These are phyloP conservation scores for Tetranychus piercei DNA, from an alignment of 2,888 invertebrate genomes.

Conservation along the genomic window DNA sequence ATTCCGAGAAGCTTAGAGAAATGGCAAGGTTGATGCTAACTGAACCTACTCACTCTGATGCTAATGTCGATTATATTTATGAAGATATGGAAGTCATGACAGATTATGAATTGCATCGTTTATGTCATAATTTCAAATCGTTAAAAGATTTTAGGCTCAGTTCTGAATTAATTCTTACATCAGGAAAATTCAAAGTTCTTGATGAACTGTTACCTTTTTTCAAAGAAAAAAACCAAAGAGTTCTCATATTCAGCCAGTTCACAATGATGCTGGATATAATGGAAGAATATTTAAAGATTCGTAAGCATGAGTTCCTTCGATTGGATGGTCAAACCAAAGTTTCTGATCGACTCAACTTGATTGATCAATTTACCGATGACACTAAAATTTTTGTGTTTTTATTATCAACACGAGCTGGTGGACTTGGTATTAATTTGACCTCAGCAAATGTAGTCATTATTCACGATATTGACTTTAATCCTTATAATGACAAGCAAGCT, in stretches of 20 bases:
- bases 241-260: conserved; percentile 88
- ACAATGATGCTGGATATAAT: conserved; percentile 82
- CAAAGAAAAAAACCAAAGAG: conserved; percentile 43
- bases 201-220: conserved; percentile 56
- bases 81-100: conserved; percentile 73
- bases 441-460: conserved; percentile 86
- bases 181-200: conserved; percentile 67
- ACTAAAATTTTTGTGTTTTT: conserved; percentile 62
- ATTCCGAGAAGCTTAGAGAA: conserved; percentile 41
- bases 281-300: conserved; percentile 60
- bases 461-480: conserved; percentile 63
- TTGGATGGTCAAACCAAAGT: conserved; percentile 81
- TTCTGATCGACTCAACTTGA: conserved; percentile 62
- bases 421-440: conserved; percentile 82
- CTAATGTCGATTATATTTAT: conserved; percentile 41
- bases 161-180: conserved; percentile 50
- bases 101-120: conserved; percentile 72
- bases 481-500: conserved; percentile 51
- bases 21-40: conserved; percentile 47
- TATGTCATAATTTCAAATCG: conserved; percentile 45
- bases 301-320: conserved; percentile 53
- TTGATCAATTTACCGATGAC: conserved; percentile 65
- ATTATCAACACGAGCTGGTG: conserved; percentile 79
- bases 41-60: conserved; percentile 37
- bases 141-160: conserved; percentile 24